Conservation (phyloP, 2,888 invertebrate species). For the Phania funesta region DNA sequence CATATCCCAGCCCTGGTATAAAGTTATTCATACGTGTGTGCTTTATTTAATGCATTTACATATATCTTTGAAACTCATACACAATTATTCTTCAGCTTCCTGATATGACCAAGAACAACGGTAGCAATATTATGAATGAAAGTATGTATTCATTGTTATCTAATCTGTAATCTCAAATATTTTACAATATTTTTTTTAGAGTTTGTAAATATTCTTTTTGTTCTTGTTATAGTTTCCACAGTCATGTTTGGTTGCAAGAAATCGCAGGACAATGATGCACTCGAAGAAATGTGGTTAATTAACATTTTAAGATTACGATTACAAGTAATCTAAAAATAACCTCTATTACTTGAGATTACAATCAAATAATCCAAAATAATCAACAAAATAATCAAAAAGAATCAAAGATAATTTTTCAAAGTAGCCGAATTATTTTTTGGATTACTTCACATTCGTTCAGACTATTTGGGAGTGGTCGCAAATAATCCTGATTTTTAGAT, state of each 20-base stretch:
- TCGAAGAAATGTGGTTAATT: not conserved
- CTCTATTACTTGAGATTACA: no score
- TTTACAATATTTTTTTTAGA: constrained; percentile 10
- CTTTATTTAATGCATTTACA: not conserved
- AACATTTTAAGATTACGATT: no score
- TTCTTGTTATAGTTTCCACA: not conserved
- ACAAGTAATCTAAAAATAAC: no score
- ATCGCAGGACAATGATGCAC: constrained; percentile 1
- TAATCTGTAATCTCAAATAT: constrained; percentile 54
- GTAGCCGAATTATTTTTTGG: no score
- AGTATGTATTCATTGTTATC: constrained; percentile 47
- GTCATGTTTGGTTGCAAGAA: not conserved
- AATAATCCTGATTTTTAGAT: no score
- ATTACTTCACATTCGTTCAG: no score
- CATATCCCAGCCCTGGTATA: no score
- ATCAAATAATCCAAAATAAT: no score
- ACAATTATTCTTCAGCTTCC: not conserved
- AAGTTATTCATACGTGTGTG: not conserved
- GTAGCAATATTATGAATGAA: constrained; percentile 14
- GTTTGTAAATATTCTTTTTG: not conserved
- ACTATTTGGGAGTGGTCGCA: no score
- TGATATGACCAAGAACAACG: not conserved
- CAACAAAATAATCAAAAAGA: no score
- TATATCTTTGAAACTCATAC: not conserved
- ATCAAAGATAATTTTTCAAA: no score